Evolutionary conservation across 2,888 invertebrate genomes (phyloP), one percentile per base, ranked within the genome.

Genomic region (Nomada hirtipes): DNA sequence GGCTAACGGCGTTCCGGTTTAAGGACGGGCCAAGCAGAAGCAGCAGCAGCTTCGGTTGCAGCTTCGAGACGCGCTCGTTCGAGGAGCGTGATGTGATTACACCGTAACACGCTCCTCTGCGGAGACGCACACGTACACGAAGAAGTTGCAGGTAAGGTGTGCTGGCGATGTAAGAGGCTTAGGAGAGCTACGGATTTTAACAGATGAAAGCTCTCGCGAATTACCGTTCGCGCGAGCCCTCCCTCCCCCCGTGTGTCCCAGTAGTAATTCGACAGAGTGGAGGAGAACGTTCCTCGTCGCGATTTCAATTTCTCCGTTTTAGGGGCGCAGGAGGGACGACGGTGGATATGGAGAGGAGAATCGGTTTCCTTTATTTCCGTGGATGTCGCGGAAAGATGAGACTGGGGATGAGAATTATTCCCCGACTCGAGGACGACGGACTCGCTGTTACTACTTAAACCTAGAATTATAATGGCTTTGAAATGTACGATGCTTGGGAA

Each of bases 191-290:
- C 74, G 74, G 75, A 76, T 82, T 85, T 85, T 85, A 85, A 85
- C 76, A 81, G 85, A 80, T 85, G 86, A 86, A 86, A 86, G 86
- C 85, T 86, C 69, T 79, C 79, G 76, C 83, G 82, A 85, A 83
- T 86, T 83, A 83, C 74, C 76, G 82, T 79, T 82, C 79, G 75
- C 50, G 29, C 44, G 47, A 52, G 52, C 11, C 55, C 42, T 36
- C 50, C 50, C 44, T 13, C 64, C 23, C 59, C 44, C 26, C 65
- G 47, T 15, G 76, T 80, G 85, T 89, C 88, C 89, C 88, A 80
- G 86, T 84, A 87, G 87, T 90, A 89, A 90, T 90, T 89, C 88
- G 83, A 83, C 85, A 87, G 86, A 89, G 87, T 90, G 86, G 82
- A 87, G 55, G 73, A 81, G 50, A 36, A 15, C 44, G 23, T 20